These are phyloP conservation scores for Ara ararauna DNA, from an alignment of 2,797 vertebrate species.

Conservation along the genomic window DNA sequence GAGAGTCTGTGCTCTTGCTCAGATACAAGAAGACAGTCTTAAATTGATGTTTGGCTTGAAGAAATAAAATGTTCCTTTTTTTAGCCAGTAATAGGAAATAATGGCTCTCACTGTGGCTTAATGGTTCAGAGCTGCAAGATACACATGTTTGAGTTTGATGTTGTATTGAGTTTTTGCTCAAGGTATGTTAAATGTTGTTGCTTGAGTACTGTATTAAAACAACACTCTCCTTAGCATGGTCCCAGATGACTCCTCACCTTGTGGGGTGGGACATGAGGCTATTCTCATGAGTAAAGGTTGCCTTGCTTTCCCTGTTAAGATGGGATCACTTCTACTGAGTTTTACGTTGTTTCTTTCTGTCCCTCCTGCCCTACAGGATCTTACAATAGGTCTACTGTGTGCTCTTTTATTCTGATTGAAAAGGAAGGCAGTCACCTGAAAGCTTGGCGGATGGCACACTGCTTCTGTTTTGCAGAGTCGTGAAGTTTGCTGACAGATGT, in stretches of 20 bases:
- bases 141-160: background rate
- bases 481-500: background rate
- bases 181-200: background rate
- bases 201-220: background rate
- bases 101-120: background rate
- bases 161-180: background rate
- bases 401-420: background rate
- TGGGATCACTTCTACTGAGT: background rate
- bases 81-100: background rate
- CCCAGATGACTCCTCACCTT: background rate
- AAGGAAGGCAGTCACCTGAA: background rate
- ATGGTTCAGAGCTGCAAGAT: background rate
- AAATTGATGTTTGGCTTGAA: background rate
- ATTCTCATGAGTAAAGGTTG: background rate
- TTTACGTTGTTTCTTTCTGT: background rate
- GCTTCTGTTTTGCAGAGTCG: background rate
- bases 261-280: background rate
- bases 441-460: background rate
- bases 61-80: background rate
- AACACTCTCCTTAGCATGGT: background rate
- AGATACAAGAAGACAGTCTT: background rate
- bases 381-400: background rate
- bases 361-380: accelerated
- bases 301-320: background rate
- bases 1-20: background rate